Evolutionary conservation across 2,888 invertebrate species (phyloP), one percentile per base, ranked within the genome.

Genomic region (Sesia bembeciformis): DNA sequence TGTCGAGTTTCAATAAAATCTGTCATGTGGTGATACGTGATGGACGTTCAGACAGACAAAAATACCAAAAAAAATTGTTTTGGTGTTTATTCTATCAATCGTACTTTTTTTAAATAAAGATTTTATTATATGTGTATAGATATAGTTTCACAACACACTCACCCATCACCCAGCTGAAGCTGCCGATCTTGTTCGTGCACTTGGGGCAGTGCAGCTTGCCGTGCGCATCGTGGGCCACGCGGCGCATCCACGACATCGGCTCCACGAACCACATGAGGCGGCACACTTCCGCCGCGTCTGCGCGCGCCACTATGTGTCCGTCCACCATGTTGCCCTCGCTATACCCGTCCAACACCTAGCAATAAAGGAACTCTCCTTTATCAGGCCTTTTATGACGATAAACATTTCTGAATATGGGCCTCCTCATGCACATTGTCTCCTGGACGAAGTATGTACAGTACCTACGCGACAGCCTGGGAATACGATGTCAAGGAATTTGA

Each of bases 111-210:
- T 23, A 1, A 23, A 23, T 23, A 23, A 23, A 1, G 23, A 23
- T 23, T 23, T 23, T 23, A 23, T 23, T 23, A 23, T 23, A 23
- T 1, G 23, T 23, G n/a, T n/a, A n/a, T n/a, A n/a, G n/a, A n/a
- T n/a, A 23, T 23, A 23, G 2, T 23, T 23, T 23, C 23, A 23
- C 23, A 23, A 23, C 23, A 23, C 23, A 23, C 87, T 74, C 61
- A 94, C 94, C 96, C 92, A 94, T 94, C 57, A 95, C 91, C 98
- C 97, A 97, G 77, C 95, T 96, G 77, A 95, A 97, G 56, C 95
- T 96, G 40, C 97, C 98, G 58, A 97, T 90, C 84, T 97, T 97
- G 58, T 92, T 92, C 57, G 89, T 89, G 73, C 97, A 97, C 77
- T 96, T 95, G 52, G 97, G 96, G 78, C 97, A 95, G 78, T 93